Base-by-base conservation (phyloP, 2,888 invertebrate genomes). In the Eristalis intricaria region DNA sequence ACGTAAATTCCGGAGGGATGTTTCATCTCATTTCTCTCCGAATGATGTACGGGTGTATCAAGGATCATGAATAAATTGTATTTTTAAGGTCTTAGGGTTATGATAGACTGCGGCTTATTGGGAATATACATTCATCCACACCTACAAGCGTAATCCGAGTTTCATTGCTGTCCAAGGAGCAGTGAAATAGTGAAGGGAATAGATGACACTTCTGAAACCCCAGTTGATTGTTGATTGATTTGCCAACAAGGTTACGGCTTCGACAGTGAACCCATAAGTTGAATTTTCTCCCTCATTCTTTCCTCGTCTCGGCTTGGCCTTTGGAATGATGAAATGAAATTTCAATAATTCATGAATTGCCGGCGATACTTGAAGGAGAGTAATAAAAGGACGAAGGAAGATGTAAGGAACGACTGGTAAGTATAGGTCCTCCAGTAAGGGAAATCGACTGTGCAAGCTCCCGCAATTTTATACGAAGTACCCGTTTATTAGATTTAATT, bases 61-160 rank as follows among this genome's bases (percentile, higher is more conserved):
- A 13, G 60, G 26, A 60, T 60, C 60, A 60, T 60, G 60, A 60
- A 60, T 60, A 29, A 60, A 60, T 60, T 26, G 26, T 29, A 60
- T 60, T 60, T 60, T 60, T 60, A 29, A 60, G 60, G 60, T 60
- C 23, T 60, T 60, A 26, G 26, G 60, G 60, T 60, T 60, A 60
- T 60, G 60, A 60, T 29, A 60, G 60, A 60, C 60, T 60, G 60
- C 60, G 60, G 60, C 26, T 60, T 60, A 60, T 26, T 60, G 26
- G 26, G 13, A 26, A 19, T 60, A 19, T 50, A 19, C 19, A 50
- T 19, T 19, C 50, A 50, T 19, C 50, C 50, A 50, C 50, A 50
- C n/a, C 50, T n/a, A 50, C 50, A 19, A 8, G 8, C n/a, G 50
- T 19, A 50, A 50, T 50, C 50, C 50, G 50, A 50, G n/a, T 50